Evolutionary conservation across 2,888 invertebrate genomes (phyloP).

Genomic region (Gonocerus acuteangulatus): DNA sequence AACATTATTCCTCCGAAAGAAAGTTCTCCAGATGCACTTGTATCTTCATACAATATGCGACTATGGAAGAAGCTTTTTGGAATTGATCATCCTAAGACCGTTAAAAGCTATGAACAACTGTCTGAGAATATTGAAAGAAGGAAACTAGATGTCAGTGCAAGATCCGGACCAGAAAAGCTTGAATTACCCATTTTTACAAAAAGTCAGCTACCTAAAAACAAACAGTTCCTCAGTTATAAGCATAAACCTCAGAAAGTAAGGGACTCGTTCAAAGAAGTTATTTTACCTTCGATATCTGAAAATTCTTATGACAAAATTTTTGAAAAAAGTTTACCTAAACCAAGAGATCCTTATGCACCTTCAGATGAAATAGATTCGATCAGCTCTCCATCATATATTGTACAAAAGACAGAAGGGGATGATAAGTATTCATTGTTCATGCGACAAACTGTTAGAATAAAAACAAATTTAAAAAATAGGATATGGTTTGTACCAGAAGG

Average conservation of each 20-base stretch:
- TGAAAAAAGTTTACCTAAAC: not conserved
- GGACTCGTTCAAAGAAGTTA: not conserved
- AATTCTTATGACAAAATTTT: not conserved
- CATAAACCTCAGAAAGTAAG: not conserved
- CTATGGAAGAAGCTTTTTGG: not conserved
- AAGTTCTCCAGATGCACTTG: no score
- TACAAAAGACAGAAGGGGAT: not conserved
- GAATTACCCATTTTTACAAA: no score
- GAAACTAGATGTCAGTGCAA: no score
- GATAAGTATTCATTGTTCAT: not conserved
- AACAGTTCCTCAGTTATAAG: no score
- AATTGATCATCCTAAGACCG: not conserved
- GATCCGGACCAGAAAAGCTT: no score
- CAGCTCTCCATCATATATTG: not conserved
- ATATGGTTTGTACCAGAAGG: not conserved
- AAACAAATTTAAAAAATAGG: not conserved
- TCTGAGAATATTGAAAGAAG: not conserved
- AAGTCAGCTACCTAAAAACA: no score
- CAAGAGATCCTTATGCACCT: not conserved
- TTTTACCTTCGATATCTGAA: not conserved
- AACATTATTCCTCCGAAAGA: no score
- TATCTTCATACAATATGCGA: not conserved
- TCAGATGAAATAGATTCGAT: not conserved
- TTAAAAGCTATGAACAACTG: not conserved
- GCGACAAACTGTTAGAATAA: not conserved